A percentile compares a stretch with the other conserved stretches of the same genome.
These are phyloP conservation scores for Symphodus melops DNA, from an alignment of 2,113 vertebrate genomes.

Conservation along the genomic window DNA sequence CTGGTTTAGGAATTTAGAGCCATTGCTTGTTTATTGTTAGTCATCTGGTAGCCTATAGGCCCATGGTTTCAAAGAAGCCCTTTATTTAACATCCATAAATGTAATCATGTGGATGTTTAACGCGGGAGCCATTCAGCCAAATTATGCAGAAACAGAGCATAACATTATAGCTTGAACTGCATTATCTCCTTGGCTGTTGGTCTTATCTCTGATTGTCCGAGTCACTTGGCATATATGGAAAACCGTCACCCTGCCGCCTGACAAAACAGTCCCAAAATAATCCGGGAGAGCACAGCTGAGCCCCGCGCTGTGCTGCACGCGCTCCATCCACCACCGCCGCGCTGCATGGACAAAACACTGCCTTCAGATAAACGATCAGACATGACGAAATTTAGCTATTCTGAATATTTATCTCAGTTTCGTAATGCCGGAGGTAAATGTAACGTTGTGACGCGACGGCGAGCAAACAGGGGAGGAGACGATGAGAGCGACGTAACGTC, in stretches of 20 bases:
- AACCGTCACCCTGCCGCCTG: slow-evolving; percentile 84
- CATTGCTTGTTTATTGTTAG: background rate
- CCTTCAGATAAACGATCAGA: slow-evolving; percentile 16
- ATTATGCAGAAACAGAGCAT: slow-evolving; percentile 45
- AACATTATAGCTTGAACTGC: background rate
- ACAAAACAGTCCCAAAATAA: slow-evolving; percentile 93
- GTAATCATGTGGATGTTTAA: slow-evolving; percentile 4
- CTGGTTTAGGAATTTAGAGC: no score
- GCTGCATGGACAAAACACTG: background rate
- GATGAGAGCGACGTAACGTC: slow-evolving; percentile 70
- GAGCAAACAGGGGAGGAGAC: slow-evolving; percentile 52
- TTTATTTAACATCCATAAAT: background rate
- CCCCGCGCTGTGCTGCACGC: slow-evolving; percentile 77
- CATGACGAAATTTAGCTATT: slow-evolving; percentile 95
- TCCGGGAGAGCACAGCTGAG: slow-evolving; percentile 87
- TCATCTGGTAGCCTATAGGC: background rate
- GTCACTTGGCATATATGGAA: slow-evolving; percentile 89
- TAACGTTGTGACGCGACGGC: slow-evolving; percentile 20
- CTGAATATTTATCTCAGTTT: slow-evolving; percentile 93
- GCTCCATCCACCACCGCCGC: slow-evolving; percentile 32
- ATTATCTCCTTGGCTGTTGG: slow-evolving; percentile 46
- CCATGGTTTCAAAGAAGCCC: background rate
- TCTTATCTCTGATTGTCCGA: slow-evolving; percentile 60
- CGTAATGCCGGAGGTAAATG: slow-evolving; percentile 80
- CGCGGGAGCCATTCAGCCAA: slow-evolving; percentile 13